Evolutionary conservation across 2,888 invertebrate species (phyloP).

Genomic region (Pocota personata): DNA sequence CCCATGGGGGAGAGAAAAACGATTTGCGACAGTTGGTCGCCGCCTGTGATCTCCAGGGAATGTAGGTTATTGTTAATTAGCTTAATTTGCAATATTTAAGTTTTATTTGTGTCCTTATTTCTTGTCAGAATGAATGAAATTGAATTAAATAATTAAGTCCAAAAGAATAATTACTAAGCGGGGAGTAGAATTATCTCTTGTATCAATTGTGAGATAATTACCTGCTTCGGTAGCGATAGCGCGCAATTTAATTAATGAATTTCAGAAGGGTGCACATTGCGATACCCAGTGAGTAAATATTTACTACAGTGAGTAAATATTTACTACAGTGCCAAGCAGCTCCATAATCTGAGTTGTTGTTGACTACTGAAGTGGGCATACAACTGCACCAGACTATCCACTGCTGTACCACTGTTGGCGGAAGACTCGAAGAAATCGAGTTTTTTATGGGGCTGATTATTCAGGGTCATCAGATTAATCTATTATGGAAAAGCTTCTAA

Average conservation of each 20-base stretch:
- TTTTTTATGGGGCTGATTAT: too few species aligned
- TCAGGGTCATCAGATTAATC: too few species aligned
- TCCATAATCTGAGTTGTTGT: too few species aligned
- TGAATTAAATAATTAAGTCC: not conserved
- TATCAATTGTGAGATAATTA: not conserved
- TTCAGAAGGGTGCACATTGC: not conserved
- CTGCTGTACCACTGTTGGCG: too few species aligned
- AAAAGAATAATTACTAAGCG: not conserved
- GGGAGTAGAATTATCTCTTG: not conserved
- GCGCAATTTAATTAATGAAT: not conserved
- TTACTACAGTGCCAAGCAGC: too few species aligned
- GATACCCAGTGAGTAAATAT: too few species aligned
- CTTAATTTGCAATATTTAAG: conserved; percentile 17
- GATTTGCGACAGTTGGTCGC: conserved; percentile 19
- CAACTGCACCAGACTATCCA: too few species aligned
- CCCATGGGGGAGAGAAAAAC: not conserved
- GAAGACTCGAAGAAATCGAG: too few species aligned
- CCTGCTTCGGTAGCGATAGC: not conserved
- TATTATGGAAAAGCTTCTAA: too few species aligned
- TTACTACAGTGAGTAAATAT: too few species aligned
- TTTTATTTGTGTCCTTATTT: not conserved
- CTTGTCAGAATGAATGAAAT: not conserved
- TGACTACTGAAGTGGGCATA: too few species aligned
- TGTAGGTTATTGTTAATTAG: conserved; percentile 11
- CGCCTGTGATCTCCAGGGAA: not conserved